Evolutionary conservation across 1,140 invertebrate species (phyloP), one percentile per base, ranked within the genome.

Genomic region (Leptinotarsa lineolata): DNA sequence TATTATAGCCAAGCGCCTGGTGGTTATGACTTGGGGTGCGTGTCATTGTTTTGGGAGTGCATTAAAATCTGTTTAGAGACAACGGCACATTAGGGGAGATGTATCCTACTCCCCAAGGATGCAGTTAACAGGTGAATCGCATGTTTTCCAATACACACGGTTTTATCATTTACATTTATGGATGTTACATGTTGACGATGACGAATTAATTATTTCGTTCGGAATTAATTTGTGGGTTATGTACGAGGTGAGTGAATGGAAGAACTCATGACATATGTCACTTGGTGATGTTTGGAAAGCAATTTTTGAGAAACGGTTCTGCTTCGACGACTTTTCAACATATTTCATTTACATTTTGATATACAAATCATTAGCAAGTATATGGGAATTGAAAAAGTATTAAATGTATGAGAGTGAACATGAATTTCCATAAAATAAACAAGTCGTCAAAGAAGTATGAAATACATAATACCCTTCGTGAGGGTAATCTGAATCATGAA

Each of bases 31-130:
- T 68, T 74, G 74, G 77, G 77, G 77, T 74, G 78, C 78, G 78
- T 78, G 80, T 81, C 80, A 80, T 82, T 81, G 79, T 82, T 81
- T 82, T 80, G 74, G 78, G 76, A 81, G 76, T 78, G 76, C 77
- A 83, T 83, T 83, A 83, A 83, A 83, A 83, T 83, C 81, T 83
- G 81, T 81, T 83, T 83, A 82, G 81, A 79, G 80, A 75, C 78
- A 78, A 74, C 73, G 74, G 48, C 73, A 75, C 79, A 79, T 73
- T 77, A 76, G 76, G 80, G 75, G 73, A 75, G 75, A 30, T 65
- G 70, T 39, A 58, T 60, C 70, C 66, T 71, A 65, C 44, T 82
- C 79, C 78, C 76, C 72, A 63, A 77, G 79, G 81, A 81, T 69
- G 71, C 72, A 73, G 78, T 79, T 83, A 83, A 83, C 81, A 83